Conservation (phyloP, 2,888 invertebrate species). For the Zaprionus lineosus region DNA sequence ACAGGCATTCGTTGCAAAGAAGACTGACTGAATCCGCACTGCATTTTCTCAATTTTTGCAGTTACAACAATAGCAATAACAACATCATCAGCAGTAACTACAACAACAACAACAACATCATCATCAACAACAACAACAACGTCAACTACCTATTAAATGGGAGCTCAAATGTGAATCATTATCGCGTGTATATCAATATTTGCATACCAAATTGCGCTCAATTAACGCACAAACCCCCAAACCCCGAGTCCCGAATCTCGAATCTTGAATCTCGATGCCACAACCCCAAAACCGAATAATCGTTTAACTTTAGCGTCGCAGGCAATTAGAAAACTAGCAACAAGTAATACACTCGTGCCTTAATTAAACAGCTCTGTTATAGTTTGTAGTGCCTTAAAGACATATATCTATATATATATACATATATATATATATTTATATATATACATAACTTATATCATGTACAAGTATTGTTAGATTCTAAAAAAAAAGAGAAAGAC, state of each 20-base stretch:
- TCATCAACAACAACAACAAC: too few relatives aligned
- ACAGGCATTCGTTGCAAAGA: constrained; percentile 17
- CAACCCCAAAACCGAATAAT: too few relatives aligned
- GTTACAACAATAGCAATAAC: constrained; percentile 11
- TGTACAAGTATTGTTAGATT: constrained; percentile 39
- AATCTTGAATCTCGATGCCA: too few relatives aligned
- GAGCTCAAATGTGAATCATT: constrained; percentile 66
- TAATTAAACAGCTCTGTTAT: constrained; percentile 60
- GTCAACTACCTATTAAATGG: constrained; percentile 18
- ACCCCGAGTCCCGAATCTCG: constrained; percentile 1
- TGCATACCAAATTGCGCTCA: constrained; percentile 66
- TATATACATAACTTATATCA: too few relatives aligned
- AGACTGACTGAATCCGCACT: constrained; percentile 53
- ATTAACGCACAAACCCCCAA: constrained; percentile 52
- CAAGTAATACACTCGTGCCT: constrained; percentile 62
- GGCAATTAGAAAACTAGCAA: constrained; percentile 47
- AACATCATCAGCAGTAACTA: too few relatives aligned
- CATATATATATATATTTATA: too few relatives aligned
- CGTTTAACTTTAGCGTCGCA: constrained; percentile 39
- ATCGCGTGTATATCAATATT: constrained; percentile 54
- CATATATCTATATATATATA: too few relatives aligned
- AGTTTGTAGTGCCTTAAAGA: constrained; percentile 58
- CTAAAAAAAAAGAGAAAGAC: not conserved
- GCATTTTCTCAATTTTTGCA: constrained; percentile 17
- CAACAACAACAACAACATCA: constrained; percentile 6